Evolutionary conservation across 2,797 vertebrate genomes (phyloP), one percentile per base, ranked within the genome.

Genomic region (Gymnoscopelus braueri): DNA sequence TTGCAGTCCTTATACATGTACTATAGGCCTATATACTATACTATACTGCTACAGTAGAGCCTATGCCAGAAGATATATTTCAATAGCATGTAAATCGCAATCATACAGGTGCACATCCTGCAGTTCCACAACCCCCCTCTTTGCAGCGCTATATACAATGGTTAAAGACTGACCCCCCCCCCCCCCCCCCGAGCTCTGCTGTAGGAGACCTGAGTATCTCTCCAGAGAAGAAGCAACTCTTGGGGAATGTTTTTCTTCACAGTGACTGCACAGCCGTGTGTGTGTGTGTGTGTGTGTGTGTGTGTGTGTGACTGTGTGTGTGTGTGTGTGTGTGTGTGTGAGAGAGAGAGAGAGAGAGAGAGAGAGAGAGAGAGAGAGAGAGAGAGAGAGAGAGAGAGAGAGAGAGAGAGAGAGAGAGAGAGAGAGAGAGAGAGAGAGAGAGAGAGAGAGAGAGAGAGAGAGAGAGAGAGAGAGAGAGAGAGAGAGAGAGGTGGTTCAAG

Each of bases 231-330:
- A 44, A 44, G 39, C 39, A 44, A 44, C 13, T 12, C 26, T 53
- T 26, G 32, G 52, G 8, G 15, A 53, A 54, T 39, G n/a, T 54
- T 15, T 50, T 64, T 53, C 50, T 53, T 39, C 14, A n/a, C 49
- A 26, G 26, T 61, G 50, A 26, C n/a, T 11, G 9, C 4, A 5
- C 68, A 56, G 24, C 24, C 12, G 7, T 51, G 47, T 51, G 52
- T 15, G 2, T 55, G 47, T 51, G 49, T 52, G 49, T 56, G 19
- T 67, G 14, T 69, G 12, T 55, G 44, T 68, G 48, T 69, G 29
- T 53, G 58, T 15, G n/a, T 61, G 39, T 15, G 14, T 61, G 39
- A n/a, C n/a, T 49, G 15, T 19, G 15, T 32, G 49, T 35, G n/a
- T 52, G 23, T 54, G 60, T 60, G 47, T 26, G 63, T 66, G 29